These are phyloP conservation scores for Nephrotoma flavescens DNA, from an alignment of 2,888 invertebrate genomes.

Conservation along the genomic window DNA sequence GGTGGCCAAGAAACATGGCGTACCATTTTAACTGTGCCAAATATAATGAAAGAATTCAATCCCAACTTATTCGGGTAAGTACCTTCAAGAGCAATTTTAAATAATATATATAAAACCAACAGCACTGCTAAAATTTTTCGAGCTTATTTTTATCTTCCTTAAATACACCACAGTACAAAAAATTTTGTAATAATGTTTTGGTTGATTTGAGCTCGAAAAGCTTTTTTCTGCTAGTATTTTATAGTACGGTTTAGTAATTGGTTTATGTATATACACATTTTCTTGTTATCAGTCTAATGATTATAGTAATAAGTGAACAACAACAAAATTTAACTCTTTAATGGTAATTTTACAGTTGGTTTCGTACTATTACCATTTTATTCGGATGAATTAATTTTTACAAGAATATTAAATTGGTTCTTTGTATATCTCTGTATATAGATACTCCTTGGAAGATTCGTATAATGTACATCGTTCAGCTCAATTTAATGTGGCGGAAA, in stretches of 20 bases:
- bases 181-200: neutral
- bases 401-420: neutral
- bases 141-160: neutral
- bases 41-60: slow-evolving; percentile 47
- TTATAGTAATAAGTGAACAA: neutral
- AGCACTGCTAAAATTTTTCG: neutral
- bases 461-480: slow-evolving; percentile 25
- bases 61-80: slow-evolving; percentile 41
- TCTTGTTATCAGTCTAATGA: neutral
- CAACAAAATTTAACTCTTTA: neutral
- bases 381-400: neutral
- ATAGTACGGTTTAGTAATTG: neutral
- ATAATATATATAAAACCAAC: neutral
- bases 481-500: slow-evolving; percentile 39
- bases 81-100: neutral
- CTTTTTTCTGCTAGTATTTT: neutral
- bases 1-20: slow-evolving; percentile 39
- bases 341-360: neutral
- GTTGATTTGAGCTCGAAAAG: neutral
- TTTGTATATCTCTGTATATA: slow-evolving; percentile 4
- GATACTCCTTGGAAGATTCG: slow-evolving; percentile 32
- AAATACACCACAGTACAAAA: neutral
- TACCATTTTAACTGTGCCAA: slow-evolving; percentile 37
- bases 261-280: neutral
- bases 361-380: neutral